Percentiles rank a stretch among this genome's conserved stretches.
Evolutionary conservation across 2,888 invertebrate genomes (phyloP).

Genomic region (Gastrophysa polygoni): DNA sequence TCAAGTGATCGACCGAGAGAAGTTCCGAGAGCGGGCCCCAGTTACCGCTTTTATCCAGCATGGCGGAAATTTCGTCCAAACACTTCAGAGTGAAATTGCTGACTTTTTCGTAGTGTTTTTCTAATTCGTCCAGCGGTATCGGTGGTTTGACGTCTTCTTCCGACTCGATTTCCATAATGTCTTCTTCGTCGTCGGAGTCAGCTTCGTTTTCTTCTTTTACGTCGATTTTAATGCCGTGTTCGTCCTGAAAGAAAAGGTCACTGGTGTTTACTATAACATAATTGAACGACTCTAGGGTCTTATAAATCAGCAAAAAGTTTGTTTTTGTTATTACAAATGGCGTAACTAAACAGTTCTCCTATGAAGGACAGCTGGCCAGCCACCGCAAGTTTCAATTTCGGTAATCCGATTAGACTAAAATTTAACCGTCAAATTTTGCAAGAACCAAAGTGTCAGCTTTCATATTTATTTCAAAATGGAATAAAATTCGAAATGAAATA

Average conservation of each 20-base stretch:
- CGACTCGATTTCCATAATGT: constrained; percentile 48
- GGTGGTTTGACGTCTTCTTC: constrained; percentile 41
- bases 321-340: too few relatives aligned
- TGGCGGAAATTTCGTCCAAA: constrained; percentile 58
- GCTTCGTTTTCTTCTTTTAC: constrained; percentile 61
- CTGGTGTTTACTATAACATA: too few relatives aligned
- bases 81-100: constrained; percentile 49
- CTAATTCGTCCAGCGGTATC: constrained; percentile 46
- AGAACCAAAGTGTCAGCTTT: too few relatives aligned
- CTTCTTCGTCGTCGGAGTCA: constrained; percentile 49
- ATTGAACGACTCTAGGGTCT: too few relatives aligned
- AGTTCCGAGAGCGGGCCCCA: constrained; percentile 67
- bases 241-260: constrained; percentile 52
- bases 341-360: too few relatives aligned
- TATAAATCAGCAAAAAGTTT: too few relatives aligned
- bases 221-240: constrained; percentile 58
- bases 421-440: too few relatives aligned
- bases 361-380: too few relatives aligned
- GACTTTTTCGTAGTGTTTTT: constrained; percentile 44
- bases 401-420: too few relatives aligned
- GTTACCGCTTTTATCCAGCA: constrained; percentile 63
- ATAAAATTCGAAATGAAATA: too few relatives aligned
- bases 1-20: constrained; percentile 59
- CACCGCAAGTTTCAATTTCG: too few relatives aligned
- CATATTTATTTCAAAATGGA: too few relatives aligned